These are phyloP conservation scores for Apamea monoglypha DNA, from an alignment of 2,888 invertebrate genomes.

Conservation along the genomic window DNA sequence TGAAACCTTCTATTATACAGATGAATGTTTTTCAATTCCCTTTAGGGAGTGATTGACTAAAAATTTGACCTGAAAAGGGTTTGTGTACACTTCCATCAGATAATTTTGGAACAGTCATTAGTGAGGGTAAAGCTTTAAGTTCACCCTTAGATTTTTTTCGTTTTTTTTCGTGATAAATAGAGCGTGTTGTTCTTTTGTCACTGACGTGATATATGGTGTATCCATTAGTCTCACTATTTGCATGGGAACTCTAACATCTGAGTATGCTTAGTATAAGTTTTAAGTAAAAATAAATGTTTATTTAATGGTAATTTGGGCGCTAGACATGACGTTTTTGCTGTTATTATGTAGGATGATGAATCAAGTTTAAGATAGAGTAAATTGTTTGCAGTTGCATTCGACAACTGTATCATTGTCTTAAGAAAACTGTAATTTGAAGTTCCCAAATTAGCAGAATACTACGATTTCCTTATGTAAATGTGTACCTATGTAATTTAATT, in stretches of 20 bases:
- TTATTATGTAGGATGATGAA: background rate
- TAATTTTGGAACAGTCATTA: background rate
- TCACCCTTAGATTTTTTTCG: background rate
- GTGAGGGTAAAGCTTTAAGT: background rate
- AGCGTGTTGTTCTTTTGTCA: conserved; percentile 25
- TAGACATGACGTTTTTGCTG: background rate
- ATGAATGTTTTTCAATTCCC: background rate
- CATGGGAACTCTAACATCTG: conserved; percentile 14
- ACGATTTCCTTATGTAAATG: background rate
- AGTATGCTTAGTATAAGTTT: background rate
- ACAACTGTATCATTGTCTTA: background rate
- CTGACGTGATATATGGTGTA: conserved; percentile 22
- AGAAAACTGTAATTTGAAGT: background rate
- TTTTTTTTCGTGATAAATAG: conserved; percentile 20
- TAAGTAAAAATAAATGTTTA: background rate
- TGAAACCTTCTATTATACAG: background rate
- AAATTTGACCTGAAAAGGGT: background rate
- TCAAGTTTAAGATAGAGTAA: background rate
- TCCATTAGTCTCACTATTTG: conserved; percentile 13
- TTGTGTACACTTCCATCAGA: background rate
- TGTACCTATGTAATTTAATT: background rate
- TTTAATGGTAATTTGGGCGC: conserved; percentile 4
- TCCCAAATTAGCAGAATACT: background rate
- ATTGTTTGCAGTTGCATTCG: background rate
- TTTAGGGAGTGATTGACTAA: background rate